Base-by-base conservation (phyloP, 1,140 invertebrate species). In the Dendroctonus ponderosae region DNA sequence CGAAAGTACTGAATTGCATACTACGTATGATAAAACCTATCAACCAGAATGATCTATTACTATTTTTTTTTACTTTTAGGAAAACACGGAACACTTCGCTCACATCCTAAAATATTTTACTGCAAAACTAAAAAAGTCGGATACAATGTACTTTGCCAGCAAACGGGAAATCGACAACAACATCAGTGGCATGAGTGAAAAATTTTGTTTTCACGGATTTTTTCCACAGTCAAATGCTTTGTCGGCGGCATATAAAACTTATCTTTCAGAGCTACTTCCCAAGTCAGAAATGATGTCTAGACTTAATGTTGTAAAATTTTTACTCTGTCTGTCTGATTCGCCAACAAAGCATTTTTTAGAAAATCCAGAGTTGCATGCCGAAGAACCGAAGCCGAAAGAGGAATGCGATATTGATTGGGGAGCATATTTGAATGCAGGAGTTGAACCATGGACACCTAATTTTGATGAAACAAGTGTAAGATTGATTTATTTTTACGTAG, bases 201-300 rank as follows among this genome's bases (percentile, higher is more conserved):
- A 77, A 54, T 76, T 74, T 56, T 62, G 62, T 26, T 77, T 77
- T 53, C 76, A 78, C 66, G 75, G 75, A 0, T 77, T 78, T 48
- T 52, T 62, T 12, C 12, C 43, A 5, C 72, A 78, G 64, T 69
- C 75, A 5, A 61, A 69, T 39, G 69, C 74, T 9, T 66, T 79
- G 26, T 60, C 66, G 38, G 43, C 42, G 14, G 37, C 65, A n/a
- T 75, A 77, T 64, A 60, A 74, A 5, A 72, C 70, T n/a, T 77
- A 74, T 54, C 65, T 77, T 6, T 44, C 67, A n/a, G 49, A 54
- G 6, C 56, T 57, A 50, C 15, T 69, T 6, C 52, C 68, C 7
- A 63, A 77, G 57, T 40, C 70, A 41, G 67, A 73, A 43, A 42
- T 61, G 6, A 57, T 62, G 5, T 62, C 46, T 40, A 59, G 69